Evolutionary conservation across 2,888 invertebrate genomes (phyloP).

Genomic region (Empis stercorea): DNA sequence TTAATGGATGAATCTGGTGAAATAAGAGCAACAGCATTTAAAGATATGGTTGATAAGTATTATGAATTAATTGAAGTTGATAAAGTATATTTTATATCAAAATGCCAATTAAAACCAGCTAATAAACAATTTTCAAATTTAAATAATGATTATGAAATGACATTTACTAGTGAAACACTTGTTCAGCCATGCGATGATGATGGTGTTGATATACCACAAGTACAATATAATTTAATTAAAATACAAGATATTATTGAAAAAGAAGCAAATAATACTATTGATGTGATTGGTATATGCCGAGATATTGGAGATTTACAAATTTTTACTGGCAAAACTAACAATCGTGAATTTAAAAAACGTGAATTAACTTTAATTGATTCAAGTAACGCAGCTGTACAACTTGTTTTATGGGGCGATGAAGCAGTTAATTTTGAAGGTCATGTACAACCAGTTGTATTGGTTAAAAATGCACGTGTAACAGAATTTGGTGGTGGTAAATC

Average conservation of each 20-base stretch:
- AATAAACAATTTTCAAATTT: slow-evolving; percentile 77
- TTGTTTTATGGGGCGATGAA: slow-evolving; percentile 86
- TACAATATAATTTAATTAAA: slow-evolving; percentile 63
- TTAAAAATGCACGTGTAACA: slow-evolving; percentile 70
- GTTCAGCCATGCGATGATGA: slow-evolving; percentile 44
- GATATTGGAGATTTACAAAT: slow-evolving; percentile 54
- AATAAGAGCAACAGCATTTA: slow-evolving; percentile 84
- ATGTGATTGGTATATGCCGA: slow-evolving; percentile 82
- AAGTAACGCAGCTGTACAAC: slow-evolving; percentile 57
- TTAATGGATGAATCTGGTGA: slow-evolving; percentile 90
- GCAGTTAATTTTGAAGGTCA: slow-evolving; percentile 73
- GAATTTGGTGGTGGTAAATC: slow-evolving; percentile 73
- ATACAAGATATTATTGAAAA: slow-evolving; percentile 59
- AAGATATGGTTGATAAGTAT: slow-evolving; percentile 74
- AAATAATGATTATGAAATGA: slow-evolving; percentile 95
- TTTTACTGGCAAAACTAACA: slow-evolving; percentile 58
- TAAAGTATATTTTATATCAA: slow-evolving; percentile 77
- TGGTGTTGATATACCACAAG: slow-evolving; percentile 51
- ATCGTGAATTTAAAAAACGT: slow-evolving; percentile 77
- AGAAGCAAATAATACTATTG: slow-evolving; percentile 54
- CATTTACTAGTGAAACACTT: slow-evolving; percentile 62
- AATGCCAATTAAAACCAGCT: slow-evolving; percentile 77
- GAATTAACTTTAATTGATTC: slow-evolving; percentile 80
- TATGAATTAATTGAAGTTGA: slow-evolving; percentile 80
- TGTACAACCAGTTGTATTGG: slow-evolving; percentile 66